Base-by-base conservation (phyloP, 1,140 invertebrate genomes). In the Aplysia californica region DNA sequence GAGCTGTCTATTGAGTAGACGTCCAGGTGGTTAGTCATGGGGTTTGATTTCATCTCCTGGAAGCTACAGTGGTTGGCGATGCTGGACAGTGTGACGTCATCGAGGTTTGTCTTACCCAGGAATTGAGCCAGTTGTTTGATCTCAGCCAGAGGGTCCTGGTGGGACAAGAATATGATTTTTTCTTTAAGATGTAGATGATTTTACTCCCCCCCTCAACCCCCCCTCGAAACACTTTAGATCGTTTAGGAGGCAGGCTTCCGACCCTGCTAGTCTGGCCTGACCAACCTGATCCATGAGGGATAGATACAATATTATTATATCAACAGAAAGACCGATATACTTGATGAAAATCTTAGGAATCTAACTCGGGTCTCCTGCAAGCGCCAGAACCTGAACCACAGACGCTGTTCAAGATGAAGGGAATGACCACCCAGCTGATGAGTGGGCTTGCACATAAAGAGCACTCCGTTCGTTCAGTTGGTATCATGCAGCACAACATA, bases 21-120 rank as follows among this genome's bases (percentile, higher is more conserved):
- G 55, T 85, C 85, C 55, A 91, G 91, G 72, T 93, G 93, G 86
- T 95, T 95, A 0, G 95, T 94, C 73, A 92, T 91, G n/a, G 92
- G 91, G 85, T 95, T 95, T 3, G 91, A 82, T 80, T 92, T 92
- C 91, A 95, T 94, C 50, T 87, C 93, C 38, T 94, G 91, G 77
- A 92, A 91, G 36, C 84, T 86, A 72, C 90, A 87, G 79, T 91
- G 90, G 4, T 87, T 71, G 10, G 84, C 85, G n/a, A 91, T 84
- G 36, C 75, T 77, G 2, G 81, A 77, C 23, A 89, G 76, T 21
- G 86, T 67, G 20, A 87, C 83, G 5, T 86, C 84, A 29, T 80
- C 81, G 59, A 91, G 75, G 31, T 84, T 64, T 6, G 83, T 33
- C 66, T 89, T 87, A n/a, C 84, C 89, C 50, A 92, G 77, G 78